These are phyloP conservation scores for Nycteola revayana DNA, from an alignment of 2,888 invertebrate species.

Conservation along the genomic window DNA sequence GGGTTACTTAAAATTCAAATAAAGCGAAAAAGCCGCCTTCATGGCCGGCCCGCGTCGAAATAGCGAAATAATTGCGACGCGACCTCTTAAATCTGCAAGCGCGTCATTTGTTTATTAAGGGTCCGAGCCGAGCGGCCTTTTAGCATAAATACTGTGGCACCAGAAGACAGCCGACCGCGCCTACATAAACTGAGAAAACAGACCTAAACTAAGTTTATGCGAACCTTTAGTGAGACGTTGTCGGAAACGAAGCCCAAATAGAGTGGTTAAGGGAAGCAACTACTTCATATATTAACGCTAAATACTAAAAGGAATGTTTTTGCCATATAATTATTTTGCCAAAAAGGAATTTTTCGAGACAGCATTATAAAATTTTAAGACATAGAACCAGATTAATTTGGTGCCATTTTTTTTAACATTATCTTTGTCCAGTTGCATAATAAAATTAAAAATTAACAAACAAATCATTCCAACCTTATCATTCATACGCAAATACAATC, in stretches of 20 bases:
- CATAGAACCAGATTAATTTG: too few species aligned
- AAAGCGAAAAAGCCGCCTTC: conserved; percentile 59
- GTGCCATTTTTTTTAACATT: too few species aligned
- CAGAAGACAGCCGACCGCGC: conserved; percentile 36
- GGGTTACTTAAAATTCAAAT: conserved; percentile 56
- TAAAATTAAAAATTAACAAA: neutral
- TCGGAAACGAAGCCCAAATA: conserved; percentile 30
- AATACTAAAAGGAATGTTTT: too few species aligned
- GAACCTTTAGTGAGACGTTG: conserved; percentile 21
- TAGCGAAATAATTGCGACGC: conserved; percentile 73
- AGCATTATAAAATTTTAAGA: too few species aligned
- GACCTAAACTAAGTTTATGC: conserved; percentile 34
- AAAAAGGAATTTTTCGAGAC: too few species aligned
- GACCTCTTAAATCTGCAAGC: conserved; percentile 59
- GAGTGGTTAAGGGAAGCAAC: conserved; percentile 21
- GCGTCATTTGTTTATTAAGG: conserved; percentile 77
- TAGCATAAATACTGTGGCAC: conserved; percentile 64
- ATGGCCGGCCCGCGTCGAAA: conserved; percentile 50
- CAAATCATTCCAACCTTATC: neutral
- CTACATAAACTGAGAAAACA: conserved; percentile 36
- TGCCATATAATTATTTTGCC: too few species aligned
- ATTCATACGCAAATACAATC: neutral
- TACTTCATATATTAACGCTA: too few species aligned
- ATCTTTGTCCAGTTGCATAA: too few species aligned
- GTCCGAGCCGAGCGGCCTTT: conserved; percentile 57